phyloP scores from a whole-genome alignment of 1,140 invertebrate species.

The Planococcus citri region DNA sequence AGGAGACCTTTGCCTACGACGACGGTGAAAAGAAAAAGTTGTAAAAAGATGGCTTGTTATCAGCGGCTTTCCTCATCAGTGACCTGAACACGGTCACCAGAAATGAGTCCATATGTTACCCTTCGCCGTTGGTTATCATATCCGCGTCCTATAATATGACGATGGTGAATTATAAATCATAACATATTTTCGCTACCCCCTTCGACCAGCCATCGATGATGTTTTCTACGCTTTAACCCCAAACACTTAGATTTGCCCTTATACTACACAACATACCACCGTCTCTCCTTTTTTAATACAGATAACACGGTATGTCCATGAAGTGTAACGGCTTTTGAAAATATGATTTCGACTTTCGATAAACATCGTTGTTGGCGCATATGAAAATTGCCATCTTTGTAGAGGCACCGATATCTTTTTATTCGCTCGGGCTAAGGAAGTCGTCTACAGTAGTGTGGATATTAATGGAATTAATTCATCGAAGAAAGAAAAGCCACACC shows the following conservation, averaged over 20 bases:
- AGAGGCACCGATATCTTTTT: not conserved
- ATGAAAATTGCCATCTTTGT: not conserved
- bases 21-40: constrained; percentile 4
- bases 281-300: not conserved
- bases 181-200: constrained; percentile 13
- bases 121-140: constrained; percentile 13
- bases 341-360: constrained; percentile 5
- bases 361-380: not conserved
- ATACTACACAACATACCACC: not conserved
- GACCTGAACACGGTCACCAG: constrained; percentile 15
- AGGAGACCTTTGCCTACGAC: not conserved
- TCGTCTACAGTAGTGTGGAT: no score
- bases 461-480: not conserved
- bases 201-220: not conserved
- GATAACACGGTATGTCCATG: not conserved
- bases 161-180: constrained; percentile 19
- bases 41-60: constrained; percentile 12
- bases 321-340: not conserved
- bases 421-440: not conserved
- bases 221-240: constrained; percentile 1
- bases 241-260: constrained; percentile 9
- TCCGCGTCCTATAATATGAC: no score
- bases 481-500: not conserved
- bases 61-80: constrained; percentile 18
- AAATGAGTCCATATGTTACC: constrained; percentile 20